Percentiles rank a stretch among this genome's conserved stretches.
phyloP scores from a whole-genome alignment of 2,888 invertebrate species.

The Lutraria lutraria region DNA sequence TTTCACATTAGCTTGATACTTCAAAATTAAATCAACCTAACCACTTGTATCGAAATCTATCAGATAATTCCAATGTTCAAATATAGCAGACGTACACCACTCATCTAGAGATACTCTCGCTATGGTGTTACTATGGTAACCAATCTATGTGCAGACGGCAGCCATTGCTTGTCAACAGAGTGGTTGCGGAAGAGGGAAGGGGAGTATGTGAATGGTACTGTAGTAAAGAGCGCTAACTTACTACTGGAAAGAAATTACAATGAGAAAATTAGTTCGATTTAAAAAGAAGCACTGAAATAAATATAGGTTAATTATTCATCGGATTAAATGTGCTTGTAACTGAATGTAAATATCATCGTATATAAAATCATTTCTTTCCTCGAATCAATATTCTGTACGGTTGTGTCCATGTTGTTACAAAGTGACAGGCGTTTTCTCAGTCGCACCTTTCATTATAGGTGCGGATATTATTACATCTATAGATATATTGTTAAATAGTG shows the following conservation, averaged over 20 bases:
- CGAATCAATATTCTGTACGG: background rate
- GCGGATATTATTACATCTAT: background rate
- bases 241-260: background rate
- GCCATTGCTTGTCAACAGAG: conserved; percentile 23
- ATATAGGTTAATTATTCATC: background rate
- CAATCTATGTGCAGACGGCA: background rate
- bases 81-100: conserved; percentile 8
- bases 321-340: conserved; percentile 1
- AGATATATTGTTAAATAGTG: no score
- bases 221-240: background rate
- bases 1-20: conserved; percentile 1
- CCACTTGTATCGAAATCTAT: background rate
- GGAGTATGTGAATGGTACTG: background rate
- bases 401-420: background rate
- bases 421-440: background rate
- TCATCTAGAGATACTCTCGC: conserved; percentile 24
- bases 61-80: conserved; percentile 21
- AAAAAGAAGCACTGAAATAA: background rate
- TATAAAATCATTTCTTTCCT: background rate
- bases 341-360: background rate
- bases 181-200: background rate
- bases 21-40: conserved; percentile 31
- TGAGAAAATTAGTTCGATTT: background rate
- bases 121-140: conserved; percentile 22
- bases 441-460: background rate